phyloP scores from a whole-genome alignment of 2,797 vertebrate species.

The Sebastes oblongus region DNA sequence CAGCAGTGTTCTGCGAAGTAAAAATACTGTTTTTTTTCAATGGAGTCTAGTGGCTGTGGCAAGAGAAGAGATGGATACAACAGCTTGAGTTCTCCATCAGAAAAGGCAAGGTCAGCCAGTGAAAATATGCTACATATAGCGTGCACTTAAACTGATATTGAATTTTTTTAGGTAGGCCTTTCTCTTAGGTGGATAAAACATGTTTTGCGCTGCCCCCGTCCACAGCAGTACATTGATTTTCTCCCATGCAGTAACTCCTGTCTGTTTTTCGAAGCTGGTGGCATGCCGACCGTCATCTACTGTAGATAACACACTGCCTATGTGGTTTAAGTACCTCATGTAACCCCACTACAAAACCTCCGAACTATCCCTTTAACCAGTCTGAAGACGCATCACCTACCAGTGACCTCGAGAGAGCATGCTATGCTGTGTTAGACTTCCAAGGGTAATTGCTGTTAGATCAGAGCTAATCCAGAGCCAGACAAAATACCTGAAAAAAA shows the following conservation, averaged over 20 bases:
- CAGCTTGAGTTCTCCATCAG: background rate
- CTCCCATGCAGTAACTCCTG: background rate
- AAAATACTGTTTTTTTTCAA: no score
- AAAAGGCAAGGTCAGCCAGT: background rate
- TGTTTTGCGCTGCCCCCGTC: no score
- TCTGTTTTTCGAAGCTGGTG: background rate
- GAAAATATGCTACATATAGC: background rate
- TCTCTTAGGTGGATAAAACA: background rate
- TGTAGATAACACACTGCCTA: background rate
- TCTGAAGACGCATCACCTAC: conserved; percentile 42
- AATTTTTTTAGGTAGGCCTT: background rate
- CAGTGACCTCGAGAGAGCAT: conserved; percentile 57
- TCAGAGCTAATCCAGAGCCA: conserved; percentile 74
- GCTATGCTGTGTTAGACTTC: conserved; percentile 62
- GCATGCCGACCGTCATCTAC: background rate
- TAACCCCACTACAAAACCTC: background rate
- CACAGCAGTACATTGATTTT: no score
- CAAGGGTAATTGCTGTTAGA: conserved; percentile 77
- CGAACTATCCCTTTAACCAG: conserved; percentile 14
- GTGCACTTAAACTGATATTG: background rate
- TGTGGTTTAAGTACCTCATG: background rate
- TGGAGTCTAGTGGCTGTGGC: no score
- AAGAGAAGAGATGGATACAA: background rate
- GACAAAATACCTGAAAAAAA: conserved; percentile 72
- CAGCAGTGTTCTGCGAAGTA: no score